These are phyloP conservation scores for Pseudorhombus dupliciocellatus DNA, from an alignment of 2,113 vertebrate genomes.

Conservation along the genomic window DNA sequence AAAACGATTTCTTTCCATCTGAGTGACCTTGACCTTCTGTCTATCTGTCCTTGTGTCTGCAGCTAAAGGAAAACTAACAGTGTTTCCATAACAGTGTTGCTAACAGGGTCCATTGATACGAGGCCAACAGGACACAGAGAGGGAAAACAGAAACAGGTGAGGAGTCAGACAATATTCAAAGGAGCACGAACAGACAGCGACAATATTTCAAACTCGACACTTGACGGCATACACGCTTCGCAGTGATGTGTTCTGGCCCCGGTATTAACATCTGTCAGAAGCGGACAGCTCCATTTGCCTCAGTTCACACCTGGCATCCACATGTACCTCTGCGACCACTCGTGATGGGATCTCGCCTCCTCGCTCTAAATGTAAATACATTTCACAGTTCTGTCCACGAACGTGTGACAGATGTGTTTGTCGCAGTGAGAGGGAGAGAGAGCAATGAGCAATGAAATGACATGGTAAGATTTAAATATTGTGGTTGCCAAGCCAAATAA, in stretches of 20 bases:
- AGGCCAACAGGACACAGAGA: slow-evolving; percentile 40
- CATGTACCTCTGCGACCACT: background rate
- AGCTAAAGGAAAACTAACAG: slow-evolving; percentile 16
- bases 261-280: background rate
- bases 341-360: background rate
- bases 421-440: background rate
- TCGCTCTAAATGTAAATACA: background rate
- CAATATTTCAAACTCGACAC: background rate
- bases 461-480: background rate
- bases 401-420: background rate
- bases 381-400: background rate
- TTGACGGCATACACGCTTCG: background rate
- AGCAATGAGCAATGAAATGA: background rate
- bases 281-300: background rate
- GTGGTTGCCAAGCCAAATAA: background rate
- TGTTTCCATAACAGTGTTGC: slow-evolving; percentile 67
- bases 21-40: slow-evolving; percentile 44
- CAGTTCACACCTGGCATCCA: background rate
- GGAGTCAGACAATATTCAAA: slow-evolving; percentile 15
- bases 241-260: background rate
- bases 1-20: slow-evolving; percentile 12
- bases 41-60: slow-evolving; percentile 8
- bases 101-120: slow-evolving; percentile 36
- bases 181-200: slow-evolving; percentile 5
- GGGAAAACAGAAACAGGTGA: slow-evolving; percentile 3